Percentiles rank a stretch among this genome's conserved stretches.
Conservation (phyloP, 2,888 invertebrate species). For the Apamea sordens region DNA sequence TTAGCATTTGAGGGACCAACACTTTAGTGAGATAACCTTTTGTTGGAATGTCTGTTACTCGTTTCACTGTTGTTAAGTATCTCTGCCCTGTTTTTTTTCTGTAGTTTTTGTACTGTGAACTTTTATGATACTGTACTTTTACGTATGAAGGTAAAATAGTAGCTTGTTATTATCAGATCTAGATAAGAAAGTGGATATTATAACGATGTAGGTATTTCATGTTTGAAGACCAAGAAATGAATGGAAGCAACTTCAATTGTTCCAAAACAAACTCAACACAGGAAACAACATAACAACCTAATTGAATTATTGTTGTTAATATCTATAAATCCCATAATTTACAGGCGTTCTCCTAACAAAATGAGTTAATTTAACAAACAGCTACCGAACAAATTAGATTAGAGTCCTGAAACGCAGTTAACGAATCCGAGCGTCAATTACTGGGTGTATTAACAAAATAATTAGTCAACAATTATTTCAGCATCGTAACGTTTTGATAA, state of each 20-base stretch:
- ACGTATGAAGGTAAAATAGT: neutral
- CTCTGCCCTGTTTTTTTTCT: conserved; percentile 32
- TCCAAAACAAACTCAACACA: neutral
- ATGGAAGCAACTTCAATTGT: neutral
- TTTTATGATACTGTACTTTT: conserved; percentile 4
- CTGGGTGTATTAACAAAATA: conserved; percentile 82
- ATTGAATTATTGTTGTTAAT: conserved; percentile 26
- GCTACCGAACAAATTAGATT: conserved; percentile 69
- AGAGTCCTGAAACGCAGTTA: conserved; percentile 66
- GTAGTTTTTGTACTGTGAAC: neutral
- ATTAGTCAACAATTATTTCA: conserved; percentile 84
- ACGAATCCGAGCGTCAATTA: conserved; percentile 69
- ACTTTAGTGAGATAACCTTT: conserved; percentile 71
- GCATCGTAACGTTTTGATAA: conserved; percentile 79
- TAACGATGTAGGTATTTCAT: neutral
- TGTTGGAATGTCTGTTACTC: conserved; percentile 72
- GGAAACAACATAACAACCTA: neutral
- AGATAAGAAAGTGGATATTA: neutral
- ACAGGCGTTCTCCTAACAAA: conserved; percentile 45
- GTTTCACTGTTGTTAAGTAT: conserved; percentile 57
- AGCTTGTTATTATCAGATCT: conserved; percentile 3
- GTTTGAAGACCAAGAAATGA: neutral
- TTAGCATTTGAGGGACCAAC: conserved; percentile 72
- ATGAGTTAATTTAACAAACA: conserved; percentile 57
- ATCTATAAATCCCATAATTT: conserved; percentile 49